phyloP scores from a whole-genome alignment of 1,140 invertebrate species.

The Sinonovacula constricta region DNA sequence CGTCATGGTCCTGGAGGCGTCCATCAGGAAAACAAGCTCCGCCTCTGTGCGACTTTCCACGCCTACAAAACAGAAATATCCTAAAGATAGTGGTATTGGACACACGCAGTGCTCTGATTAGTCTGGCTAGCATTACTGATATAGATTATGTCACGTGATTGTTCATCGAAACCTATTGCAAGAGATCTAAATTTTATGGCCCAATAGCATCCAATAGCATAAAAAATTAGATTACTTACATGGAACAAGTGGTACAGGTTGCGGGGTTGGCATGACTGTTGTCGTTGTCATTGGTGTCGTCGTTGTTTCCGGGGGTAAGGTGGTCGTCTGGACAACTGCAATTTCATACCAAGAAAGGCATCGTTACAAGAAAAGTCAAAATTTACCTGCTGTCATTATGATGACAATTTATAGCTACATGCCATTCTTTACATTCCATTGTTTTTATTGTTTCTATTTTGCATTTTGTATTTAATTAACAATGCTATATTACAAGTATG shows the following conservation, averaged over 20 bases:
- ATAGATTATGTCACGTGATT: no score
- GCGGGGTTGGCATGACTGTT: conserved; percentile 29
- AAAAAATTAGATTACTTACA: conserved; percentile 32
- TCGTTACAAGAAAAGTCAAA: no score
- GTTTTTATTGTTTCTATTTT: no score
- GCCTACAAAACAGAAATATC: conserved; percentile 19
- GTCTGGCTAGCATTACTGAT: no score
- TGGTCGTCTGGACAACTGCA: conserved; percentile 41
- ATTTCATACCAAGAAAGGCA: no score
- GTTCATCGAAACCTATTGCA: no score
- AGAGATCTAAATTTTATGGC: no score
- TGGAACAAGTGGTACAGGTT: conserved; percentile 29
- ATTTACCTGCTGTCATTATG: no score
- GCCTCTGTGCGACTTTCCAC: conserved; percentile 57
- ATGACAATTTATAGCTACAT: no score
- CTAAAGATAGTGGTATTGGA: neutral
- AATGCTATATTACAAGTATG: no score
- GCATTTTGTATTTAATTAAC: no score
- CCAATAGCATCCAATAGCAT: neutral
- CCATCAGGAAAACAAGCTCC: conserved; percentile 61
- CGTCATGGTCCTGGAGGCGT: conserved; percentile 57
- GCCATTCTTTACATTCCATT: no score
- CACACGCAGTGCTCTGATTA: neutral
- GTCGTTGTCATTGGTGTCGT: conserved; percentile 50
- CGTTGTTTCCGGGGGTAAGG: conserved; percentile 9